phyloP scores from a whole-genome alignment of 35 echinoderm and acorn worm genomes.

The Patiria miniata region DNA sequence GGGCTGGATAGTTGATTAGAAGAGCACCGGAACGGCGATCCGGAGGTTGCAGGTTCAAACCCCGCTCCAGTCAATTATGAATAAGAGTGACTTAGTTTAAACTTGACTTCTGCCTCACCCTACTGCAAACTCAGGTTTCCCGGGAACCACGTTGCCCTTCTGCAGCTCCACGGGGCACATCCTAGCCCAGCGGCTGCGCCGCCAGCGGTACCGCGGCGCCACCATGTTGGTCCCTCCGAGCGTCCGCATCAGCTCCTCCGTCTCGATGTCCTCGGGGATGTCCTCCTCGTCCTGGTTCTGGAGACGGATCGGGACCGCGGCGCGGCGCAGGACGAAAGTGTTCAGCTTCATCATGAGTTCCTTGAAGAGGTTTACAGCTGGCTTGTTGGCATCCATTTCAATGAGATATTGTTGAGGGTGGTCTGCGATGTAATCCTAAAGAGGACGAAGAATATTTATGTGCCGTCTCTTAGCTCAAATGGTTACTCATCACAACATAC shows the following conservation, averaged over 20 bases:
- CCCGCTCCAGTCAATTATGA: too few relatives aligned
- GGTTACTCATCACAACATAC: not conserved
- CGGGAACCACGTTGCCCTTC: slow-evolving; percentile 90
- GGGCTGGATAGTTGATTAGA: too few relatives aligned
- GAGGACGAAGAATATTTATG: not conserved
- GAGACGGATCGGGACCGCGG: slow-evolving; percentile 93
- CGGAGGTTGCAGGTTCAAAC: too few relatives aligned
- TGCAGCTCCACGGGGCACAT: slow-evolving; percentile 94
- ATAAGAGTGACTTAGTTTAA: too few relatives aligned
- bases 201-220: slow-evolving; percentile 92
- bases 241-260: slow-evolving; percentile 94
- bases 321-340: slow-evolving; percentile 84
- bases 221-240: slow-evolving; percentile 84
- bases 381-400: slow-evolving; percentile 89
- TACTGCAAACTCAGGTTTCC: slow-evolving; percentile 98
- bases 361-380: slow-evolving; percentile 49
- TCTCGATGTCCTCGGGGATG: slow-evolving; percentile 92
- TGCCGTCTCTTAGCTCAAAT: not conserved
- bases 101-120: slow-evolving; percentile 63
- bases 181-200: slow-evolving; percentile 87
- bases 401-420: slow-evolving; percentile 95
- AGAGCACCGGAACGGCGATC: too few relatives aligned
- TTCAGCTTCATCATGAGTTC: slow-evolving; percentile 88
- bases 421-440: slow-evolving; percentile 95
- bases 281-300: slow-evolving; percentile 93